Conservation (phyloP, 2,888 invertebrate genomes). For the Eilema griseolum region DNA sequence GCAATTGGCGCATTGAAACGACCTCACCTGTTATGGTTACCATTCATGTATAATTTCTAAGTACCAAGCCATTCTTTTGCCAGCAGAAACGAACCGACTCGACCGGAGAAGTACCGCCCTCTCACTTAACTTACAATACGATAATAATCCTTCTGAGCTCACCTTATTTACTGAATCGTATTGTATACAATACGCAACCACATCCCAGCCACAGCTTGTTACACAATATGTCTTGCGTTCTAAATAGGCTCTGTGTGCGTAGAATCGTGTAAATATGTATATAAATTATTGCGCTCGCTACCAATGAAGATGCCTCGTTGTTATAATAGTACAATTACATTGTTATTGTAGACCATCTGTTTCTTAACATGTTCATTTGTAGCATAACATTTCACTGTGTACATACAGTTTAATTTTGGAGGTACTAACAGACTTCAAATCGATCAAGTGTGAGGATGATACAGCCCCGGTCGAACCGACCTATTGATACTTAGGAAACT, state of each 20-base stretch:
- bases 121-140: slow-evolving; percentile 6
- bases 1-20: too few species aligned
- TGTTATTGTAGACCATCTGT: neutral
- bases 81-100: neutral
- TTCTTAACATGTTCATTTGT: neutral
- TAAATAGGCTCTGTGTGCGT: neutral
- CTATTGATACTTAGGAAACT: neutral
- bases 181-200: slow-evolving; percentile 2
- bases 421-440: neutral
- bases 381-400: neutral
- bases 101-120: slow-evolving; percentile 2
- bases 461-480: neutral
- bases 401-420: neutral
- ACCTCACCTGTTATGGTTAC: neutral
- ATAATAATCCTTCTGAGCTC: neutral
- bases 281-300: neutral
- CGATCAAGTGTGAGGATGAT: neutral
- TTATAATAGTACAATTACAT: neutral
- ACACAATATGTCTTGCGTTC: neutral
- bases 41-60: neutral
- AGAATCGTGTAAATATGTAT: neutral
- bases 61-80: neutral
- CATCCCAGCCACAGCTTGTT: slow-evolving; percentile 3
- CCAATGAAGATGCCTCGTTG: neutral
- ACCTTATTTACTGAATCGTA: neutral